phyloP scores from a whole-genome alignment of 1,140 invertebrate genomes.

The Pseudoatta argentina region DNA sequence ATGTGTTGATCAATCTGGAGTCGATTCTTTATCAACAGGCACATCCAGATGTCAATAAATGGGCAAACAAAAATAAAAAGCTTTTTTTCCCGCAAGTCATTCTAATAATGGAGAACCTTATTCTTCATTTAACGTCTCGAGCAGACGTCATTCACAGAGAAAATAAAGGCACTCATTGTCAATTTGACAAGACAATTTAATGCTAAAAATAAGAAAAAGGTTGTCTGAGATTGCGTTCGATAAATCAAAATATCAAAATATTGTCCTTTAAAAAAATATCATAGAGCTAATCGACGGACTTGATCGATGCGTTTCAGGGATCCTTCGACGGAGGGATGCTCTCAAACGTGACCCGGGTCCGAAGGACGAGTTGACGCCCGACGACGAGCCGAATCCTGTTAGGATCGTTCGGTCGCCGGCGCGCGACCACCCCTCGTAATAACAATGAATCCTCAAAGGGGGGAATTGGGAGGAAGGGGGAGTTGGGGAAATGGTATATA shows the following conservation, averaged over 20 bases:
- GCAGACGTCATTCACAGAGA: background rate
- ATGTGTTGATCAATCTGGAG: slow-evolving; percentile 21
- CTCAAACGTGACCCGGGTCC: background rate
- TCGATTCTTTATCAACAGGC: slow-evolving; percentile 22
- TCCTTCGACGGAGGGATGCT: slow-evolving; percentile 5
- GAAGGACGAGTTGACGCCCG: slow-evolving; percentile 40
- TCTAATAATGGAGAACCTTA: background rate
- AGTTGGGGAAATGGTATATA: background rate
- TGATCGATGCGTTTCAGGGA: background rate
- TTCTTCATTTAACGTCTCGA: background rate
- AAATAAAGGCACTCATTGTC: background rate
- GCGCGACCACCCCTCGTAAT: slow-evolving; percentile 17
- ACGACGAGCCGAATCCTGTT: slow-evolving; percentile 4
- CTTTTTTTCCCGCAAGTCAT: background rate
- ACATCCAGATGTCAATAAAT: background rate
- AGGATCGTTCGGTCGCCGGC: background rate
- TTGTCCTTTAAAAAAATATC: background rate
- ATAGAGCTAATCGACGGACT: slow-evolving; percentile 18
- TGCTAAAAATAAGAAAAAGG: slow-evolving; percentile 9
- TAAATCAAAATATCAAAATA: slow-evolving; percentile 11
- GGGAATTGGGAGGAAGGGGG: too few species aligned
- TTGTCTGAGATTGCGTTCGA: background rate
- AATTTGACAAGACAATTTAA: background rate
- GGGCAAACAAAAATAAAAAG: background rate
- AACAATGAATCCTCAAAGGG: background rate